A percentile compares a stretch with the other conserved stretches of the same genome.
Evolutionary conservation across 2,113 vertebrate genomes (phyloP).

Genomic region (Notechis scutatus): DNA sequence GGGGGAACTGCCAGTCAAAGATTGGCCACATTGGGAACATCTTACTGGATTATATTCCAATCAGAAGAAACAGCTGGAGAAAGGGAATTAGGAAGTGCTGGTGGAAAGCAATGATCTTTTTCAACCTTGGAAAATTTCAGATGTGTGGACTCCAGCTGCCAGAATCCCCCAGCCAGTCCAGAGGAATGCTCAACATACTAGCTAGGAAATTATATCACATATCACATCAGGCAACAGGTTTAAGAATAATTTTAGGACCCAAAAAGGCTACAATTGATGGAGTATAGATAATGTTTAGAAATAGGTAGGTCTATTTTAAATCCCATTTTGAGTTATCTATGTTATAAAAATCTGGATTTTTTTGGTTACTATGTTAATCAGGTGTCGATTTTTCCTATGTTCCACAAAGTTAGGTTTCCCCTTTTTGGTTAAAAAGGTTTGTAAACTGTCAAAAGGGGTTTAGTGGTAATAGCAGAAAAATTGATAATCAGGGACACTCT

Average conservation of each 20-base stretch:
- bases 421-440: not conserved
- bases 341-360: not conserved
- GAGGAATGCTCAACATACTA: not conserved
- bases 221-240: not conserved
- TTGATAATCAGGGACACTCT: not conserved
- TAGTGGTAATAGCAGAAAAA: not conserved
- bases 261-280: not conserved
- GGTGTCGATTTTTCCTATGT: not conserved
- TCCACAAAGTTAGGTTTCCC: not conserved
- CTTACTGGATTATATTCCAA: not conserved
- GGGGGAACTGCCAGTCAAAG: not conserved
- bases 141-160: not conserved
- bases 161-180: not conserved
- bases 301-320: not conserved
- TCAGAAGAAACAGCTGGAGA: not conserved
- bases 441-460: not conserved
- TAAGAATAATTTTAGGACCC: not conserved
- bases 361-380: not conserved
- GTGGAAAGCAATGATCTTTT: not conserved
- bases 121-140: not conserved
- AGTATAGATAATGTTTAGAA: not conserved
- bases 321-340: not conserved
- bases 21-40: not conserved
- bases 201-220: not conserved
- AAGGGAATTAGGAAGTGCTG: not conserved